A percentile compares a stretch with the other conserved stretches of the same genome.
phyloP scores from a whole-genome alignment of 2,113 vertebrate genomes.

The Origma solitaria region DNA sequence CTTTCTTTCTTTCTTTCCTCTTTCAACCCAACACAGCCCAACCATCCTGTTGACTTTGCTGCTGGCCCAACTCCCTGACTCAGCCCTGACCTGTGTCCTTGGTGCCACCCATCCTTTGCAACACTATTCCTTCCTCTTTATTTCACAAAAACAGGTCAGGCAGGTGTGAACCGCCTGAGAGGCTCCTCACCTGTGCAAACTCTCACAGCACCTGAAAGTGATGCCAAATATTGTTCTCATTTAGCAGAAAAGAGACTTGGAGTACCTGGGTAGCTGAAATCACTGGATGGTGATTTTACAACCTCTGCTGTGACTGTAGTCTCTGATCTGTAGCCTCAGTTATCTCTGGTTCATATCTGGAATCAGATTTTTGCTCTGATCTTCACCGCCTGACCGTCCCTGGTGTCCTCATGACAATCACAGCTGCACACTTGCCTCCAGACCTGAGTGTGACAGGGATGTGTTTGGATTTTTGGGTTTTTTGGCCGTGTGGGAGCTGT shows the following conservation, averaged over 20 bases:
- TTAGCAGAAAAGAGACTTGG: not conserved
- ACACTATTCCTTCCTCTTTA: not conserved
- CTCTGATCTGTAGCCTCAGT: not conserved
- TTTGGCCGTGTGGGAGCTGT: rapidly evolving
- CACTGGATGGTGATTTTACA: rapidly evolving
- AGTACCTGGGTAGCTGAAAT: not conserved
- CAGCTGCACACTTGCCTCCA: not conserved
- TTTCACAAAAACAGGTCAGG: not conserved
- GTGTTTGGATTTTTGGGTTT: not conserved
- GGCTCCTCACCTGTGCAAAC: not conserved
- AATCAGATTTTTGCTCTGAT: not conserved
- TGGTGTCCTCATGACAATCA: not conserved
- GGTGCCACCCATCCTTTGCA: not conserved
- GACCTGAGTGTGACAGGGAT: rapidly evolving
- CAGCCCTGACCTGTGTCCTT: no score
- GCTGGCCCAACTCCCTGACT: not conserved
- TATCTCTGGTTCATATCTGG: rapidly evolving
- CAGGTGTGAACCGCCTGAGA: not conserved
- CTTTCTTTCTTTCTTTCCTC: no score
- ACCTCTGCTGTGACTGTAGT: no score
- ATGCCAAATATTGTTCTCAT: not conserved
- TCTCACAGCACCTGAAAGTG: not conserved
- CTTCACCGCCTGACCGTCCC: not conserved
- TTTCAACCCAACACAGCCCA: no score
- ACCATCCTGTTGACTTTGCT: not conserved